These are phyloP conservation scores for Channallabes apus DNA, from an alignment of 2,797 vertebrate genomes.

Conservation along the genomic window DNA sequence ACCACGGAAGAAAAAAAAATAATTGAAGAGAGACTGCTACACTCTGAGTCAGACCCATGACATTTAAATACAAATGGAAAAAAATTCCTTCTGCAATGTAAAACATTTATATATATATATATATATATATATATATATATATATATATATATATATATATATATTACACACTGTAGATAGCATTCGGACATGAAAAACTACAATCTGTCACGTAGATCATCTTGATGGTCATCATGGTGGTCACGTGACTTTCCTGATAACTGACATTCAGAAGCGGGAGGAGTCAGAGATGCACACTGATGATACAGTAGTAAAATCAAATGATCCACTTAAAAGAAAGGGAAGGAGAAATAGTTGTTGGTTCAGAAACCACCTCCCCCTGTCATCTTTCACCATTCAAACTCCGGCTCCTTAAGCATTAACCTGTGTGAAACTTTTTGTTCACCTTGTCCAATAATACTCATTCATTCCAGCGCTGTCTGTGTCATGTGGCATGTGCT, in stretches of 20 bases:
- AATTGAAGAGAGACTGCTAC: neutral
- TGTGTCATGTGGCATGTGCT: conserved; percentile 10
- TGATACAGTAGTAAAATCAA: neutral
- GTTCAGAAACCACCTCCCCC: neutral
- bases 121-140: too few species aligned
- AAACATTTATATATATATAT: neutral
- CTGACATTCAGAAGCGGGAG: neutral
- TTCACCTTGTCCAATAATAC: neutral
- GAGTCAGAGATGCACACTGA: neutral
- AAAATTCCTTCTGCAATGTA: neutral
- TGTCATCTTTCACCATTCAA: neutral
- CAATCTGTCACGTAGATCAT: neutral
- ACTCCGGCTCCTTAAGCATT: neutral
- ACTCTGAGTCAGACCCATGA: neutral
- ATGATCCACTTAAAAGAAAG: neutral
- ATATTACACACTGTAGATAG: neutral
- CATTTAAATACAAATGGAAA: neutral
- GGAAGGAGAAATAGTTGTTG: neutral
- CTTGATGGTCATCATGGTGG: neutral
- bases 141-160: too few species aligned
- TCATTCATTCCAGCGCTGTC: neutral
- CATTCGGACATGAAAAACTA: neutral
- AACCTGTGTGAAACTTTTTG: neutral
- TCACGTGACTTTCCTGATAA: neutral
- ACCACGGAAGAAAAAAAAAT: neutral